These are phyloP conservation scores for Spongilla lacustris DNA, from an alignment of 37 sponge, comb jelly and placozoan genomes.

Conservation along the genomic window DNA sequence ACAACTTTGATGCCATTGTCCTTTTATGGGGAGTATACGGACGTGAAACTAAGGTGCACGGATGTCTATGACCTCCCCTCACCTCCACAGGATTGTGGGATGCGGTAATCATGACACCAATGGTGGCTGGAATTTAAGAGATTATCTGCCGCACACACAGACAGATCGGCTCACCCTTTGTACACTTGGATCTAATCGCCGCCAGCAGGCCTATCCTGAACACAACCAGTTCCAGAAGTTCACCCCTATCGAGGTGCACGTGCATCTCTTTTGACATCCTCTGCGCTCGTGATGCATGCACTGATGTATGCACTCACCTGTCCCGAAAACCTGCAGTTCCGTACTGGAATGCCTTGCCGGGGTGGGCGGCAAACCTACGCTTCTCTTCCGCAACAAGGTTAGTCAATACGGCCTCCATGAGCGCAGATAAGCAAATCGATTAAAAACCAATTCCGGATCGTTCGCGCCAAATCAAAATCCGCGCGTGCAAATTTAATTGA, in stretches of 20 bases:
- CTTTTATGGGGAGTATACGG: slow-evolving; percentile 12
- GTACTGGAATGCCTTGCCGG: slow-evolving; percentile 64
- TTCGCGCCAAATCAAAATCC: too few species aligned
- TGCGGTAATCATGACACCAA: slow-evolving; percentile 96
- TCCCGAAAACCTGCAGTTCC: slow-evolving; percentile 97
- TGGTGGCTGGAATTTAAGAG: slow-evolving; percentile 30
- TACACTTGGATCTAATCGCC: slow-evolving; percentile 72
- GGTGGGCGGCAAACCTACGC: slow-evolving; percentile 17
- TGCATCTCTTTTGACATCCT: background rate
- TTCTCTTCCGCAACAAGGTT: slow-evolving; percentile 29
- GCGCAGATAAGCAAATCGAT: too few species aligned
- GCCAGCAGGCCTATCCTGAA: slow-evolving; percentile 92
- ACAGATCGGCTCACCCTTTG: slow-evolving; percentile 34
- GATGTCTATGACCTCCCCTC: background rate
- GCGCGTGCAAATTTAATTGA: background rate
- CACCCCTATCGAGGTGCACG: slow-evolving; percentile 52
- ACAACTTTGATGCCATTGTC: slow-evolving; percentile 98
- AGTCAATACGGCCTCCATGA: slow-evolving; percentile 11
- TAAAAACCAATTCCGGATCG: background rate
- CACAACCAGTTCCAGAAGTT: slow-evolving; percentile 71
- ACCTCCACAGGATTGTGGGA: slow-evolving; percentile 96
- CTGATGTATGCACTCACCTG: slow-evolving; percentile 41
- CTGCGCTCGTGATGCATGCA: background rate
- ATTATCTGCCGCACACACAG: background rate
- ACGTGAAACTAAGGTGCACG: background rate